Evolutionary conservation across 2,797 vertebrate species (phyloP).

Genomic region (Sebastiscus albofasciatus): DNA sequence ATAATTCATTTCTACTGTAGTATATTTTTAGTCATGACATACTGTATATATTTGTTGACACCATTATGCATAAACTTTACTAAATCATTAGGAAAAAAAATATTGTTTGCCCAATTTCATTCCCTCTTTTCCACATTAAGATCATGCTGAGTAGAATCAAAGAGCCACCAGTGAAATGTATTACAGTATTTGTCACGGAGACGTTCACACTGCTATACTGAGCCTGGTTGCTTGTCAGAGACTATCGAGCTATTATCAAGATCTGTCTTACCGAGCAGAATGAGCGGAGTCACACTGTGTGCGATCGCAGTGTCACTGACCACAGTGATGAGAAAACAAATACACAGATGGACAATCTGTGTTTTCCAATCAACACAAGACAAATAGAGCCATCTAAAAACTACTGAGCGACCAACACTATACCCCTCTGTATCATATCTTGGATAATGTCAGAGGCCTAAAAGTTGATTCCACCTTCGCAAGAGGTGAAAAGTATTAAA

Average conservation of each 20-base stretch:
- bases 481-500: not conserved
- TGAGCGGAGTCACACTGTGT: not conserved
- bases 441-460: not conserved
- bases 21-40: no score
- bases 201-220: not conserved
- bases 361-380: slow-evolving; percentile 11
- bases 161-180: not conserved
- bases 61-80: no score
- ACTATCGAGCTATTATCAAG: slow-evolving; percentile 19
- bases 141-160: not conserved
- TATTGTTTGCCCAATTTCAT: not conserved
- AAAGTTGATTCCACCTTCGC: slow-evolving; percentile 3
- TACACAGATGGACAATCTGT: slow-evolving; percentile 31
- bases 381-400: slow-evolving; percentile 19
- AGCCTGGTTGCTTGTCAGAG: slow-evolving; percentile 20
- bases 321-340: slow-evolving; percentile 38
- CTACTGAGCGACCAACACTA: not conserved
- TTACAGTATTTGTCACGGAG: not conserved
- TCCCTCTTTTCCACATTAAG: not conserved
- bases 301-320: slow-evolving; percentile 27
- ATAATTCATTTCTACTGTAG: no score
- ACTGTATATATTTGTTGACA: no score
- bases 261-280: not conserved
- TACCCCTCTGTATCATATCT: not conserved
- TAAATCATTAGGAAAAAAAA: no score